Evolutionary conservation across 2,113 vertebrate genomes (phyloP).

Genomic region (Meriones unguiculatus): DNA sequence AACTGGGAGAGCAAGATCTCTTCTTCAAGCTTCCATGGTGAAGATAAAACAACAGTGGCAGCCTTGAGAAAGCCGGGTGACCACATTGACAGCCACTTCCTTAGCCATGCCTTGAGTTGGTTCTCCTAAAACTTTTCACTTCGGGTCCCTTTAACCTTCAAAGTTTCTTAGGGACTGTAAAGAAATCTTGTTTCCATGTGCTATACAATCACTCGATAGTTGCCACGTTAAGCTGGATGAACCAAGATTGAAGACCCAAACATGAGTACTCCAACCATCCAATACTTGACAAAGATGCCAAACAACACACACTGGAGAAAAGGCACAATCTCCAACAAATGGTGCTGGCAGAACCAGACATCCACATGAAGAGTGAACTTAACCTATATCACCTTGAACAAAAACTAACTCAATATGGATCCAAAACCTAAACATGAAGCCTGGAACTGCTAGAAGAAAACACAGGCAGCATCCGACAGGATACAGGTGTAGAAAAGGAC

Average conservation of each 20-base stretch:
- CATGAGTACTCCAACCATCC: background rate
- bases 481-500: no score
- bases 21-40: background rate
- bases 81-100: background rate
- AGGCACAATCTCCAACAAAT: background rate
- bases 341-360: background rate
- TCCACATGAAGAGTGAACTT: background rate
- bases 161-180: background rate
- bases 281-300: background rate
- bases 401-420: background rate
- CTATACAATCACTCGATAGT: background rate
- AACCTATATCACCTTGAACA: background rate
- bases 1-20: background rate
- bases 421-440: background rate
- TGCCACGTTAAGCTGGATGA: background rate
- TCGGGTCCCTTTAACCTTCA: background rate
- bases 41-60: background rate
- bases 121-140: background rate
- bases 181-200: constrained; percentile 5
- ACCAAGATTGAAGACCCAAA: background rate
- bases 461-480: no score
- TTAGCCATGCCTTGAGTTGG: background rate
- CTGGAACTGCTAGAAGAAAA: background rate
- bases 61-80: background rate
- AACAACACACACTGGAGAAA: background rate